Base-by-base conservation (phyloP, 2,113 vertebrate species). In the Clarias batrachus region DNA sequence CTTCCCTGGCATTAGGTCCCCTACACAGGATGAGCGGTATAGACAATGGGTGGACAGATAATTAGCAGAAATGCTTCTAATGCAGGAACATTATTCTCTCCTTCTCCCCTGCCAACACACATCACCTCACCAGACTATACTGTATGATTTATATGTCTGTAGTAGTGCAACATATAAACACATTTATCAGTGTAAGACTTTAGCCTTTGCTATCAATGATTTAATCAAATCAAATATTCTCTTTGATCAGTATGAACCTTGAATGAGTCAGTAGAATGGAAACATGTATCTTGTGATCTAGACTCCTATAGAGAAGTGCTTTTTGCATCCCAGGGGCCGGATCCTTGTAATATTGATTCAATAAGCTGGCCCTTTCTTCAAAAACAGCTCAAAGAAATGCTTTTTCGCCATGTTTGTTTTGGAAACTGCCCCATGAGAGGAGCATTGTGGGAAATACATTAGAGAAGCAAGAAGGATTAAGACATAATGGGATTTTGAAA, bases 401-500 rank as follows among this genome's bases (percentile, higher is more conserved):
- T 94, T 93, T 94, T 91, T 81, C 83, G 48, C 77, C 86, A 86
- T 94, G 94, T 92, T 93, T 94, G 94, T 95, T 93, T 93, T 93
- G 93, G 92, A 92, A 91, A 89, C 88, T 90, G 90, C 94, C 90
- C 87, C 85, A 63, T 3, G 89, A 89, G 91, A 87, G 87, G 88
- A 91, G 91, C 89, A 94, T 92, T 95, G 93, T 92, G 93, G 93
- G 92, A 93, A 94, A 95, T 94, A 94, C 95, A 96, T 95, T 95
- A 96, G 94, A 89, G 91, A 92, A 93, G 93, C 89, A 90, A 91
- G 90, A 92, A 93, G 94, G 95, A 95, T 95, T 95, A 95, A 91
- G 92, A 65, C 92, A 90, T 96, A 95, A 96, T 96, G 95, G 95
- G 92, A 93, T 94, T 94, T 94, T 96, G 93, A 96, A 95, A 95